Base-by-base conservation (phyloP, 2,113 vertebrate genomes). In the Hippocampus zosterae region DNA sequence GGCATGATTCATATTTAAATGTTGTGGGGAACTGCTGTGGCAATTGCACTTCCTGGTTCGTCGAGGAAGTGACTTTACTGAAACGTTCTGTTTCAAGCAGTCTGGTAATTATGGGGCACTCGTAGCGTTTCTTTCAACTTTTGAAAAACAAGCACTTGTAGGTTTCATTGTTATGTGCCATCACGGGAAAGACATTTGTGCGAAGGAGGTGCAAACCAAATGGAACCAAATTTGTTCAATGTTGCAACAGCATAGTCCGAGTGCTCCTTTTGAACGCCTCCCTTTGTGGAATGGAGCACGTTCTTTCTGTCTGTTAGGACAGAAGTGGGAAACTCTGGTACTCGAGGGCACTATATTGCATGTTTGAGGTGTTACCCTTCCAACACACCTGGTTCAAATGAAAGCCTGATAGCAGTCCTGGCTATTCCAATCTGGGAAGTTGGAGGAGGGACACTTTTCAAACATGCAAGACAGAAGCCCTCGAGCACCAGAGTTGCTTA, bases 1-100 rank as follows among this genome's bases (percentile, higher is more conserved):
- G 71, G 8, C 76, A 74, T 86, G 74, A 85, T 87, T 88, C 87
- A 86, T 84, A 89, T 86, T 85, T 88, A 84, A 83, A 88, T 84
- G 77, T 83, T 87, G 74, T 77, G 73, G 77, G 74, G 74, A 33
- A 33, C 72, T 73, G 75, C 74, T 76, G 80, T 85, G 64, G 73
- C 88, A 88, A 88, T 86, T 88, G 79, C 79, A 83, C 67, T 88
- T 88, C 78, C 81, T 84, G 75, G 83, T 80, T 84, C 76, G 79
- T 81, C 76, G 83, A 83, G 77, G 56, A 87, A 88, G 82, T 85
- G 83, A 78, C 82, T 71, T 76, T 81, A 83, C 66, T 82, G 83
- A 84, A 85, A 84, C 77, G 53, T 80, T 73, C 63, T 85, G 77
- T 84, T 86, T 84, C 83, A 82, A 78, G 81, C 81, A 79, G 71